These are phyloP conservation scores for Sarcophaga carnaria DNA, from an alignment of 2,888 invertebrate genomes.

Conservation along the genomic window DNA sequence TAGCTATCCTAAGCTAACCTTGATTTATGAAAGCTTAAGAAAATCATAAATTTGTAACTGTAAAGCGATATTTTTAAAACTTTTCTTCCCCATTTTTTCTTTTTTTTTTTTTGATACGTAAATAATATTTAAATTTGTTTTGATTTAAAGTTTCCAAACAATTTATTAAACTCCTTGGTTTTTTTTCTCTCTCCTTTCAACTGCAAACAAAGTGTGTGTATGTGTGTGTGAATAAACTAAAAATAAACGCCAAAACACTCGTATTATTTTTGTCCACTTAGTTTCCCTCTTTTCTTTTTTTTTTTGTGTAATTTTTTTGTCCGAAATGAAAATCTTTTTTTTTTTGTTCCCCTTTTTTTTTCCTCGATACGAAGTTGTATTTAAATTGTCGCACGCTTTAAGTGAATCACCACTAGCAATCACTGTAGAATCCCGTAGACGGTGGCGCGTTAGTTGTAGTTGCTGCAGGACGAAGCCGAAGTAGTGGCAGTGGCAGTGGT, in stretches of 20 bases:
- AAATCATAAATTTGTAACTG: too few species aligned
- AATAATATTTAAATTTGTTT: neutral
- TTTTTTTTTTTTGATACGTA: too few species aligned
- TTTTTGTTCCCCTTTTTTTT: conserved; percentile 17
- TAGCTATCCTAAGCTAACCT: too few species aligned
- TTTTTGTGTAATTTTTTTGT: conserved; percentile 20
- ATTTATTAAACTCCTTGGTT: conserved; percentile 14
- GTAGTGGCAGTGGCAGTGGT: too few species aligned
- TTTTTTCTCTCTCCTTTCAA: neutral
- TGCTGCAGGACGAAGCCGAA: too few species aligned
- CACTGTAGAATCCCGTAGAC: neutral
- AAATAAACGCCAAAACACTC: conserved; percentile 50
- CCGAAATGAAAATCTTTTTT: conserved; percentile 45
- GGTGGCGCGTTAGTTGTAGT: too few species aligned
- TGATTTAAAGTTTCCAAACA: conserved; percentile 48
- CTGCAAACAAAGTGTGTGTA: conserved; percentile 48
- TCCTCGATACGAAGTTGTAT: conserved; percentile 41
- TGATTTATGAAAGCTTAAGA: too few species aligned
- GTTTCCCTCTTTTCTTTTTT: neutral
- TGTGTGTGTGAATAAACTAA: conserved; percentile 44
- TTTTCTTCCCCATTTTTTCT: too few species aligned
- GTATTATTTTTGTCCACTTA: conserved; percentile 16
- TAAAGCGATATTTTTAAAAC: too few species aligned
- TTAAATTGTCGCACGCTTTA: conserved; percentile 68
- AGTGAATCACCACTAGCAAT: conserved; percentile 66